Conservation (phyloP, 2,113 vertebrate genomes). For the Pitta sordida region DNA sequence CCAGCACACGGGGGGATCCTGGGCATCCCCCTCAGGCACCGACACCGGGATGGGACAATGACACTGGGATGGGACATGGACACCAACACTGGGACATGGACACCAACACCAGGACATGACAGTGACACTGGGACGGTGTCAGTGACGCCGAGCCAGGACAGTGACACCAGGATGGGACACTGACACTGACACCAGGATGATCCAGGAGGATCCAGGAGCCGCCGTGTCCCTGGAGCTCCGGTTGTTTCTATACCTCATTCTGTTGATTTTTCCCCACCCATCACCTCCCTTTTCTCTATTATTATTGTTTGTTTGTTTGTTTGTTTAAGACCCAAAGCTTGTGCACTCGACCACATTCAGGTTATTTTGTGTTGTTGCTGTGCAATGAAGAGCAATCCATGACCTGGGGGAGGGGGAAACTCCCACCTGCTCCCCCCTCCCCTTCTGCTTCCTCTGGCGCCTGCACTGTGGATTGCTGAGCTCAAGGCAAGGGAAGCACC, state of each 20-base stretch:
- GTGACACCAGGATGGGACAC: neutral
- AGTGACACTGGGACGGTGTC: too few species aligned
- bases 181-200: neutral
- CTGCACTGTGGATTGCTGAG: neutral
- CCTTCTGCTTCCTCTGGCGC: neutral
- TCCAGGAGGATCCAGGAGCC: neutral
- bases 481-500: neutral
- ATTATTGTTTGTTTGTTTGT: neutral
- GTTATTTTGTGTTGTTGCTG: neutral
- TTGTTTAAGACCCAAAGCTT: constrained; percentile 1
- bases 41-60: neutral
- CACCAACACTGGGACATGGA: too few species aligned
- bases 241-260: constrained; percentile 59
- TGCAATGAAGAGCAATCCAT: neutral
- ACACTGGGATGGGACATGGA: too few species aligned
- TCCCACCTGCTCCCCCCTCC: neutral
- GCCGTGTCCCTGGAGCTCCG: neutral
- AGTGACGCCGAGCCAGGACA: too few species aligned
- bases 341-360: neutral
- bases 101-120: too few species aligned
- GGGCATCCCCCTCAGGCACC: neutral
- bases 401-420: fast-evolving
- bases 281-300: neutral
- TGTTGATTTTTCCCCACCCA: neutral
- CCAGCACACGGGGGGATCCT: neutral